Conservation (phyloP, 2,113 vertebrate genomes). For the Ophiodon elongatus region DNA sequence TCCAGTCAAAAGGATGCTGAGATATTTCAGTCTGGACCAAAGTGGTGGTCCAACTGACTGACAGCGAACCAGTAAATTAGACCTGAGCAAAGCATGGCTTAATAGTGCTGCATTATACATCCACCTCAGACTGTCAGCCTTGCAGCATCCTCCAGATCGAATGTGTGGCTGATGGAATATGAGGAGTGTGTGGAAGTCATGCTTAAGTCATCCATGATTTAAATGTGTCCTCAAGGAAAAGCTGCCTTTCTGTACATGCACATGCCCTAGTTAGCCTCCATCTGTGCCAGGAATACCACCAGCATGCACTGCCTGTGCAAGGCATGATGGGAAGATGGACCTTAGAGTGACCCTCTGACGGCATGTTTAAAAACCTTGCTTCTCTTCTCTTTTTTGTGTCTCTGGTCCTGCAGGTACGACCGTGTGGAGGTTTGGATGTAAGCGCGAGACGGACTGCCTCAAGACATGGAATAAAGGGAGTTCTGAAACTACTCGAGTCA, state of each 20-base stretch:
- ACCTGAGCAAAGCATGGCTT: background rate
- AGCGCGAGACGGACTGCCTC: slow-evolving; percentile 1
- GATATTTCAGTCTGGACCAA: background rate
- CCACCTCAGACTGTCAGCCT: background rate
- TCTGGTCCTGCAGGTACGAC: slow-evolving; percentile 52
- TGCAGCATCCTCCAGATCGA: slow-evolving; percentile 25
- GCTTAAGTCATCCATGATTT: slow-evolving; percentile 68
- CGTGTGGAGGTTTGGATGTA: slow-evolving; percentile 45
- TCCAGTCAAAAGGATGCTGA: background rate
- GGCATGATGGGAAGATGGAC: slow-evolving; percentile 44
- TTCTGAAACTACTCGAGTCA: background rate
- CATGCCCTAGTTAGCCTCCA: slow-evolving; percentile 63
- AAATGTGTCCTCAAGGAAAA: slow-evolving; percentile 66
- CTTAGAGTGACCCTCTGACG: slow-evolving; percentile 28
- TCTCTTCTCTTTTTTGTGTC: slow-evolving; percentile 35
- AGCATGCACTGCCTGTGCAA: slow-evolving; percentile 17
- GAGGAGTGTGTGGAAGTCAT: slow-evolving; percentile 23
- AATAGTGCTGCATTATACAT: background rate
- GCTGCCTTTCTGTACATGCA: slow-evolving; percentile 44
- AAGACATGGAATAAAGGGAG: slow-evolving; percentile 52
- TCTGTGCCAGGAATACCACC: slow-evolving; percentile 49
- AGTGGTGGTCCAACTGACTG: background rate
- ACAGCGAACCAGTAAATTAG: background rate
- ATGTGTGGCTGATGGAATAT: slow-evolving; percentile 8
- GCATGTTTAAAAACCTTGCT: slow-evolving; percentile 11